Evolutionary conservation across 2,797 vertebrate genomes (phyloP), one percentile per base, ranked within the genome.

Genomic region (Oreochromis grahami): DNA sequence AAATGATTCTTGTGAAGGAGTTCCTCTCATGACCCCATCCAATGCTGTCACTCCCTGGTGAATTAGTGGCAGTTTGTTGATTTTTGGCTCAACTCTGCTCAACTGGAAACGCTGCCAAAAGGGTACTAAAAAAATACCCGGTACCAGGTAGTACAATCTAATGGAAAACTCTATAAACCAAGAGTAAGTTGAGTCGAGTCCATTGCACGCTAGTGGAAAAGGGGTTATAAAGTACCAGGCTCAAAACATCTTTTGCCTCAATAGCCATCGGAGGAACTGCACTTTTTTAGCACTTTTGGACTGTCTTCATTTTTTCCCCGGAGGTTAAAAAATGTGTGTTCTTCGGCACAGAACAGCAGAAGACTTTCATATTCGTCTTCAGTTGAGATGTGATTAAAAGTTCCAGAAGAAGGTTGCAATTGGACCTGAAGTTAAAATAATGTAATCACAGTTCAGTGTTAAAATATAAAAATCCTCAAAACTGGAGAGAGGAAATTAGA

Each of bases 291-390:
- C 48, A 50, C 43, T 72, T 74, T 29, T 74, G 24, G 14, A 29
- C 26, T 14, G 26, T n/a, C 26, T 74, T 74, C 2, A 74, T 74
- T 74, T 21, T 2, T 0, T 1, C 11, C 26, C 70, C 0, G 26
- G 26, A 34, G 2, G 2, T 34, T 34, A 19, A n/a, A 32, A 29
- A 26, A 26, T 15, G 24, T 4, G 7, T 13, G 24, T 26, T 56
- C 24, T 15, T 56, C 65, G 45, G 36, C 34, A 41, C 5, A 65
- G n/a, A 14, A 6, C n/a, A 43, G 36, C 38, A 26, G 65, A 26
- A 45, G 0, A 32, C 6, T 74, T 48, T 74, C 26, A n/a, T 32
- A 32, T n/a, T 50, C 45, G n/a, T 74, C 70, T 32, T 6, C 29
- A 51, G 17, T 6, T 50, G 45, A 74, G 11, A 51, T 51, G 70